phyloP scores from a whole-genome alignment of 2,797 vertebrate species.

The Poliocrania exsul region DNA sequence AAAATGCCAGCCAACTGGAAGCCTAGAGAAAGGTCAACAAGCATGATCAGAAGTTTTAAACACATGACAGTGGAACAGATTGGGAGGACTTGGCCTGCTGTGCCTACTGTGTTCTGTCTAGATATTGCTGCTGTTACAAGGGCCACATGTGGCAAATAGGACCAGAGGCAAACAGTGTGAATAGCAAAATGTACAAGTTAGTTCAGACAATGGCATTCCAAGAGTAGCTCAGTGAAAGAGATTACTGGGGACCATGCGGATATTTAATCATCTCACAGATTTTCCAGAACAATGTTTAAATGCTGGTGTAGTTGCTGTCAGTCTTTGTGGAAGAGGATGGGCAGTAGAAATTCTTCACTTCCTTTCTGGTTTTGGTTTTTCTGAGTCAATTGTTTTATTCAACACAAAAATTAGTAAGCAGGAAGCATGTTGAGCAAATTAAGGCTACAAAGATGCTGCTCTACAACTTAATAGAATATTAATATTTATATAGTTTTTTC shows the following conservation, averaged over 20 bases:
- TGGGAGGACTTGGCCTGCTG: background rate
- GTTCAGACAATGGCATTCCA: background rate
- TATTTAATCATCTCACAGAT: background rate
- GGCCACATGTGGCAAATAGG: background rate
- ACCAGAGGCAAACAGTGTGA: background rate
- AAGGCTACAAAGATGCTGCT: background rate
- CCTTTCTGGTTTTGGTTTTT: background rate
- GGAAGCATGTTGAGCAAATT: background rate
- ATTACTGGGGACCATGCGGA: accelerated
- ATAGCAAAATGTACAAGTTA: background rate
- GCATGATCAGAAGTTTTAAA: background rate
- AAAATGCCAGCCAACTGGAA: background rate
- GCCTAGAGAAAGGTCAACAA: background rate
- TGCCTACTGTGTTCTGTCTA: background rate
- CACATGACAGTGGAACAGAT: accelerated
- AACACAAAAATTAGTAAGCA: background rate
- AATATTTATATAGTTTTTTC: background rate
- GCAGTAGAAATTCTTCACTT: background rate
- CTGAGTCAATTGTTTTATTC: background rate
- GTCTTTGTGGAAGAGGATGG: background rate
- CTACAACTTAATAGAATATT: background rate
- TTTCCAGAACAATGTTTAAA: background rate
- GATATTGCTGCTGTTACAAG: background rate
- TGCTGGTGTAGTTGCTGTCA: background rate
- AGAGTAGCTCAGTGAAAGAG: background rate